These are phyloP conservation scores for Elymnias hypermnestra DNA, from an alignment of 1,140 invertebrate species.

Conservation along the genomic window DNA sequence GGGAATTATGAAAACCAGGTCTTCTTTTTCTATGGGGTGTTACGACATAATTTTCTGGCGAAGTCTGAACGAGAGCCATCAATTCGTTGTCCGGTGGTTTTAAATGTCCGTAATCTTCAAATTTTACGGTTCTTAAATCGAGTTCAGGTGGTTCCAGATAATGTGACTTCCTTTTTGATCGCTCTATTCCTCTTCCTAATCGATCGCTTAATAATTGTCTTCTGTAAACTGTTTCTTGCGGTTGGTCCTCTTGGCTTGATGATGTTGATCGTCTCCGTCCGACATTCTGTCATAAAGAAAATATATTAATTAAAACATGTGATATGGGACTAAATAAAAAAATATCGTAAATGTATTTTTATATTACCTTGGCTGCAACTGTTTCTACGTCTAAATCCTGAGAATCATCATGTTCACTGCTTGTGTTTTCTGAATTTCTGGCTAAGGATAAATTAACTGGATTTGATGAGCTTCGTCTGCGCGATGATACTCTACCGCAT, in stretches of 20 bases:
- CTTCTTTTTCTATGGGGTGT: slow-evolving; percentile 88
- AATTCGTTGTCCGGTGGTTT: slow-evolving; percentile 80
- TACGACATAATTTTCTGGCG: slow-evolving; percentile 86
- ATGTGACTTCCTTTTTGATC: slow-evolving; percentile 80
- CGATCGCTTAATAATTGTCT: slow-evolving; percentile 71
- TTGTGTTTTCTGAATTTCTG: slow-evolving; percentile 59
- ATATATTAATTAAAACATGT: slow-evolving; percentile 2
- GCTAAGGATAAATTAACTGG: slow-evolving; percentile 83
- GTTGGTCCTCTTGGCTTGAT: slow-evolving; percentile 71
- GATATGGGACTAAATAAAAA: no score
- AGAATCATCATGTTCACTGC: slow-evolving; percentile 68
- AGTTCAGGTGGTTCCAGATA: slow-evolving; percentile 79
- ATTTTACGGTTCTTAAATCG: slow-evolving; percentile 74
- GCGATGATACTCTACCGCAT: slow-evolving; percentile 75
- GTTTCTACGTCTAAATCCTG: slow-evolving; percentile 72
- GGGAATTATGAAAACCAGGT: slow-evolving; percentile 89
- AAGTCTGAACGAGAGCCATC: slow-evolving; percentile 79
- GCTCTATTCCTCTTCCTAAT: slow-evolving; percentile 75
- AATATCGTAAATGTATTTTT: no score
- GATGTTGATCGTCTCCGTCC: slow-evolving; percentile 68
- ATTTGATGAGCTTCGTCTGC: slow-evolving; percentile 77
- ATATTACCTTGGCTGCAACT: slow-evolving; percentile 67
- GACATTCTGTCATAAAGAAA: slow-evolving; percentile 57
- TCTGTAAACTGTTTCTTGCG: slow-evolving; percentile 63
- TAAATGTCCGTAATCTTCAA: slow-evolving; percentile 77